Percentiles rank a stretch among this genome's conserved stretches.
These are phyloP conservation scores for Stenodema calcarata DNA, from an alignment of 2,888 invertebrate genomes.

Conservation along the genomic window DNA sequence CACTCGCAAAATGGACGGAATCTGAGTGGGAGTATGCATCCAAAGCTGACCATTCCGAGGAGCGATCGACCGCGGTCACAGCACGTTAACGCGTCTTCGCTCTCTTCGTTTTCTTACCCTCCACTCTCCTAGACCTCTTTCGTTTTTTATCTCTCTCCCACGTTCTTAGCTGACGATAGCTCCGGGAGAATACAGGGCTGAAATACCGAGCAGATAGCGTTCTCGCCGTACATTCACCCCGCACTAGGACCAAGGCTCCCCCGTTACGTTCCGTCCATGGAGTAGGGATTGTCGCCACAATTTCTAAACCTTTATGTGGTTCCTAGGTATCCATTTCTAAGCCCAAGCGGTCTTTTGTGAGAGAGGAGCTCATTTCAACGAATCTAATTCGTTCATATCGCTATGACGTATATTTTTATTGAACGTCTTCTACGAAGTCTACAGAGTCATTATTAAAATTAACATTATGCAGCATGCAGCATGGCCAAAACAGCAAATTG, in stretches of 20 bases:
- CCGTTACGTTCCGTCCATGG: conserved; percentile 2
- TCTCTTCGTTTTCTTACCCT: background rate
- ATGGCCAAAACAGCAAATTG: too few relatives aligned
- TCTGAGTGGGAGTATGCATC: background rate
- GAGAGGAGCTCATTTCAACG: too few relatives aligned
- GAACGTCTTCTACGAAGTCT: too few relatives aligned
- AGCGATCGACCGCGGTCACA: conserved; percentile 20
- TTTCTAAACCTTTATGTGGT: conserved; percentile 4
- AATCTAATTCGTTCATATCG: too few relatives aligned
- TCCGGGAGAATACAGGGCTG: conserved; percentile 17
- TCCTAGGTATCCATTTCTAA: background rate
- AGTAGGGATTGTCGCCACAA: conserved; percentile 25
- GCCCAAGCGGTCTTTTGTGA: background rate
- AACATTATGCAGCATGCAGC: too few relatives aligned
- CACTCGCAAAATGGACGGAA: too few relatives aligned
- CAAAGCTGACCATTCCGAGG: background rate
- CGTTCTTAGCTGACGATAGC: background rate
- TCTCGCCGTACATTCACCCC: conserved; percentile 23
- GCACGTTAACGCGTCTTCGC: conserved; percentile 15
- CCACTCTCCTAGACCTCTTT: background rate
- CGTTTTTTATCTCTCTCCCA: background rate
- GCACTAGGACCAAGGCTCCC: background rate
- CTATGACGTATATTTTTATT: too few relatives aligned
- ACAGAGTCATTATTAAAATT: too few relatives aligned
- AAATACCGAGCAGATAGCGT: conserved; percentile 29